These are phyloP conservation scores for Drosophila bipectinata DNA, from an alignment of 1,140 invertebrate species.

Conservation along the genomic window DNA sequence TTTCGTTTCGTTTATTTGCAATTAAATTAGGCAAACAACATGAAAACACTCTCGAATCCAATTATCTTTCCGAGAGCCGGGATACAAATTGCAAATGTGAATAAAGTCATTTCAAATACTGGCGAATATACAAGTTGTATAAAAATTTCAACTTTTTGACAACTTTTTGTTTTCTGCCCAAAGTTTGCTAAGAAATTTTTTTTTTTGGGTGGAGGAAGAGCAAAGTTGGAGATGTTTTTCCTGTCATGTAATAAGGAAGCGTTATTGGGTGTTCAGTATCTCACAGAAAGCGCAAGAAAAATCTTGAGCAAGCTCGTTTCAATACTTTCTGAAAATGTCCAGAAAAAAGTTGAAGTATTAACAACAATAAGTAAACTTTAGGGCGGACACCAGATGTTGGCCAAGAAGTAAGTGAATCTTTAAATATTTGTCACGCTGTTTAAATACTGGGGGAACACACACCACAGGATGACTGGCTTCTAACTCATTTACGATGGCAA, in stretches of 20 bases:
- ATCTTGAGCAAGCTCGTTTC: conserved; percentile 1
- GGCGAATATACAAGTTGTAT: conserved; percentile 41
- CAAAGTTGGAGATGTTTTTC: conserved; percentile 44
- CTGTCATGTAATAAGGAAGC: conserved; percentile 41
- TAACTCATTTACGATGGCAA: conserved; percentile 58
- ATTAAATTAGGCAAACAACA: conserved; percentile 70
- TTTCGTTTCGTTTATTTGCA: conserved; percentile 66
- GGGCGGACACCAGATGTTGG: conserved; percentile 15
- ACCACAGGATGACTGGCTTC: conserved; percentile 21
- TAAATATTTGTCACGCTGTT: conserved; percentile 28
- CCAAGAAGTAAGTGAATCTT: conserved; percentile 15
- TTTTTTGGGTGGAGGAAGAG: background rate
- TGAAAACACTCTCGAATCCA: conserved; percentile 59
- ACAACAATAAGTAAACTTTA: conserved; percentile 5
- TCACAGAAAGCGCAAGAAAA: conserved; percentile 13
- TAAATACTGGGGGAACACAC: conserved; percentile 7
- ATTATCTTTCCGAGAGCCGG: conserved; percentile 60
- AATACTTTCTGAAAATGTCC: background rate
- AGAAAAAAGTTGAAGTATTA: conserved; percentile 1
- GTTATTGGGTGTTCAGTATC: conserved; percentile 22
- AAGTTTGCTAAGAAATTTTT: conserved; percentile 25
- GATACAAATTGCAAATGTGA: conserved; percentile 50
- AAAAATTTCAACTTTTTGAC: conserved; percentile 62
- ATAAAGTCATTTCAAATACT: conserved; percentile 64
- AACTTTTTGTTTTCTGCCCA: conserved; percentile 52